Conservation (phyloP, 1,140 invertebrate species). For the Dysdera silvatica region DNA sequence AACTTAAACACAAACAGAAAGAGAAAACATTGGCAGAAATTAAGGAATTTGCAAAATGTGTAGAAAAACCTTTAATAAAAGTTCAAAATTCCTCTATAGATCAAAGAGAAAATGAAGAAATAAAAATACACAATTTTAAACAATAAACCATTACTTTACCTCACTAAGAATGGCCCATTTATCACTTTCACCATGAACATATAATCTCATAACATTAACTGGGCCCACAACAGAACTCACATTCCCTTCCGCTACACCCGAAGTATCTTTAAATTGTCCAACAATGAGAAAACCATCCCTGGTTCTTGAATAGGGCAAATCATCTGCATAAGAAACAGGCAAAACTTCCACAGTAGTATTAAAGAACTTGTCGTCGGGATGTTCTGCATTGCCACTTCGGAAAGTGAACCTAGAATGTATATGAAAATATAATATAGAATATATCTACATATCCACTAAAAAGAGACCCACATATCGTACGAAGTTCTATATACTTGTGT, state of each 20-base stretch:
- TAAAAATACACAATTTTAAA: neutral
- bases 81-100: too few species aligned
- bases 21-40: too few species aligned
- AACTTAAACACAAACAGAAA: too few species aligned
- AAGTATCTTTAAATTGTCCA: constrained; percentile 58
- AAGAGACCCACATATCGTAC: too few species aligned
- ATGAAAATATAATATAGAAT: neutral
- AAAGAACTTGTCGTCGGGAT: constrained; percentile 80
- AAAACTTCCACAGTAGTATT: constrained; percentile 81
- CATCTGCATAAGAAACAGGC: constrained; percentile 43
- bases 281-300: constrained; percentile 63
- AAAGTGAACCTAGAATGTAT: constrained; percentile 63
- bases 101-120: neutral
- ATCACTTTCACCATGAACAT: constrained; percentile 68
- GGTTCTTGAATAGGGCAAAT: constrained; percentile 48
- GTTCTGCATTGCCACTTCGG: constrained; percentile 83
- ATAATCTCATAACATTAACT: constrained; percentile 61
- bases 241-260: constrained; percentile 66
- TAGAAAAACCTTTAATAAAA: too few species aligned
- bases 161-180: constrained; percentile 88
- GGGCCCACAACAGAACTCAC: constrained; percentile 59
- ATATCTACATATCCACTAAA: too few species aligned
- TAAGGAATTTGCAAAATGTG: too few species aligned
- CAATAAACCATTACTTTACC: constrained; percentile 53
- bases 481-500: too few species aligned